These are phyloP conservation scores for Pherbina coryleti DNA, from an alignment of 2,888 invertebrate genomes.

Conservation along the genomic window DNA sequence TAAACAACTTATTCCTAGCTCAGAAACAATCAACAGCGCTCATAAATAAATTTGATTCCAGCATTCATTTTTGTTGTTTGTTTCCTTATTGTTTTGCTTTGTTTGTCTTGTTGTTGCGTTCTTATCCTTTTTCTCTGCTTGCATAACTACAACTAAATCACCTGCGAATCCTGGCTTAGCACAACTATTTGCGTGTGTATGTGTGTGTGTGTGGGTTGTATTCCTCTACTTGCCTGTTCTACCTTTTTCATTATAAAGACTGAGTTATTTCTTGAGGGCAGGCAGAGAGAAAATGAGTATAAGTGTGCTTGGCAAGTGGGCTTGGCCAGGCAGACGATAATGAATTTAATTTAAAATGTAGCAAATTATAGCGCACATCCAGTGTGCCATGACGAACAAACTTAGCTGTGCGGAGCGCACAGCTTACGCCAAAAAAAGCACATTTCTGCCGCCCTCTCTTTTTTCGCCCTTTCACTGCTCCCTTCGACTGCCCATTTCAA, in stretches of 20 bases:
- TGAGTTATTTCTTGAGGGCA: no score
- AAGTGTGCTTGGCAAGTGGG: not conserved
- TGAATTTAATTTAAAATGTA: conserved; percentile 17
- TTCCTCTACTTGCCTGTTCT: not conserved
- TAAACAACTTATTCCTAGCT: not conserved
- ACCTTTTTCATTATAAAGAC: no score
- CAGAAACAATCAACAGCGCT: not conserved
- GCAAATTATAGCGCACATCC: conserved; percentile 3
- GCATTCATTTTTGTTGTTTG: not conserved
- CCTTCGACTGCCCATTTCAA: not conserved
- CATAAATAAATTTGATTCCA: conserved; percentile 10
- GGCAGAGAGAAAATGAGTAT: no score
- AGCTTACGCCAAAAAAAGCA: not conserved
- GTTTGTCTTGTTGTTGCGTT: not conserved
- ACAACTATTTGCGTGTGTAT: not conserved
- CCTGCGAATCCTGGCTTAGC: conserved; percentile 11
- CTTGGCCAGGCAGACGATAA: not conserved
- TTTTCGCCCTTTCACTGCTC: not conserved
- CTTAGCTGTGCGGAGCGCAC: no score
- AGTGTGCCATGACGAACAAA: no score
- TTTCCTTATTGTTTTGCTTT: not conserved
- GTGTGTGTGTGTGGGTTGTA: not conserved
- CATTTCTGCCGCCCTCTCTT: not conserved
- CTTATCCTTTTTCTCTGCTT: not conserved
- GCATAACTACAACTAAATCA: conserved; percentile 15